Conservation (phyloP, 2,797 vertebrate species). For the Pipistrellus pipistrellus region DNA sequence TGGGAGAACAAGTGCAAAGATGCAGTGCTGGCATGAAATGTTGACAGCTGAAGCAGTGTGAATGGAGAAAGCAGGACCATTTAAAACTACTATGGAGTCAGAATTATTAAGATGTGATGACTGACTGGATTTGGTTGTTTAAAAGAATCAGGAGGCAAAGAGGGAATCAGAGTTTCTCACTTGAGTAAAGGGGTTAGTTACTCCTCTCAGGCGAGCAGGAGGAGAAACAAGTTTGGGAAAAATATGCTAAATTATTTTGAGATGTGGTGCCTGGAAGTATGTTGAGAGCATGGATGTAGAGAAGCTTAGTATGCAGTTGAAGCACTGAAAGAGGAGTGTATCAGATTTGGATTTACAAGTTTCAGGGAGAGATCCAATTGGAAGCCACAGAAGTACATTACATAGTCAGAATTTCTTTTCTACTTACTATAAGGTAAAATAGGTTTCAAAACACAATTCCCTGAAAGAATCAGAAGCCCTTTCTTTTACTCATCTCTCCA, state of each 20-base stretch:
- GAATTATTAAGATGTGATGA: conserved; percentile 68
- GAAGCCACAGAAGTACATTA: neutral
- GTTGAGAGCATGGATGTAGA: neutral
- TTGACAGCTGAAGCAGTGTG: neutral
- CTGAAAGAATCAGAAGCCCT: neutral
- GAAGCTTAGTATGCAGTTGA: neutral
- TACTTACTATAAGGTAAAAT: neutral
- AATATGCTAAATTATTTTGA: neutral
- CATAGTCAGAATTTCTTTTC: neutral
- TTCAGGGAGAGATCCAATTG: conserved; percentile 9
- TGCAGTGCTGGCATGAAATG: neutral
- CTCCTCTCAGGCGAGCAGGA: neutral
- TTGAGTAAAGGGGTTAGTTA: neutral
- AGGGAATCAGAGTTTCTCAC: neutral
- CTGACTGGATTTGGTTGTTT: conserved; percentile 52
- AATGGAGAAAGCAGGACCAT: neutral
- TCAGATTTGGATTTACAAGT: neutral
- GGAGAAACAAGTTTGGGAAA: neutral
- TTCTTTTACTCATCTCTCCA: neutral
- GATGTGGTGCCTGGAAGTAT: neutral
- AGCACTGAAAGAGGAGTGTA: neutral
- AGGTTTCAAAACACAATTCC: neutral
- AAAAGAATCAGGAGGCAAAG: conserved; percentile 36
- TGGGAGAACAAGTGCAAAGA: neutral
- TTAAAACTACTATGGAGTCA: neutral